Evolutionary conservation across 2,888 invertebrate species (phyloP), one percentile per base, ranked within the genome.

Genomic region (Ormyrus labotus): DNA sequence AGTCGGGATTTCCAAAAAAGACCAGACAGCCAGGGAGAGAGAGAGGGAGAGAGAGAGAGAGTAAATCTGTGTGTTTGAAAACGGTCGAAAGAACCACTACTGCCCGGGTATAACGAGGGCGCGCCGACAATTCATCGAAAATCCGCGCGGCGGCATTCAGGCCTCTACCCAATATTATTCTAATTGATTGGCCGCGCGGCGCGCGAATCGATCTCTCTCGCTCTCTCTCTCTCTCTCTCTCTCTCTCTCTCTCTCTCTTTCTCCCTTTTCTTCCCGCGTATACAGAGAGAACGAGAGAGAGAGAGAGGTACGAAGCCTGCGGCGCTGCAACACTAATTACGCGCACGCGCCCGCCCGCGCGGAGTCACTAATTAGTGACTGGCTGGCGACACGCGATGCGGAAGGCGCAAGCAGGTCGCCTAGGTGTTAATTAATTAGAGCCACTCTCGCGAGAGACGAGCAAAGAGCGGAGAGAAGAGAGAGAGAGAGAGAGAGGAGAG

Each of bases 371-470:
- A 90, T 90, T 90, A 90, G 88, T 89, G 87, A 86, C 83, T 86
- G 68, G 58, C 4, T 53, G 19, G 68, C 63, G 55, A 64, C 57
- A 57, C 51, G 69, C 57, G 51, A 19, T 8, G 76, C 75, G 80
- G 73, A 70, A 63, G 76, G 57, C 63, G 79, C 69, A 55, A 74
- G 72, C 84, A 74, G 82, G 72, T 82, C 86, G 85, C 84, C 86
- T 85, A 88, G 89, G 88, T 89, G 89, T 90, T 90, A 90, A 90
- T 90, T 90, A 90, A 90, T 90, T 89, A 90, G 87, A 89, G 87
- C 85, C 87, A 87, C 88, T 88, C 88, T 85, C 83, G 83, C 81
- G 85, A 61, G 64, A 58, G 72, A 68, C 51, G 47, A 47, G 72
- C 34, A 53, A 34, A 57, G 55, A 13, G 34, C n/a, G 58, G 13